Conservation (phyloP, 37 sponge, comb jelly and placozoan species). For the Crambe crambe region DNA sequence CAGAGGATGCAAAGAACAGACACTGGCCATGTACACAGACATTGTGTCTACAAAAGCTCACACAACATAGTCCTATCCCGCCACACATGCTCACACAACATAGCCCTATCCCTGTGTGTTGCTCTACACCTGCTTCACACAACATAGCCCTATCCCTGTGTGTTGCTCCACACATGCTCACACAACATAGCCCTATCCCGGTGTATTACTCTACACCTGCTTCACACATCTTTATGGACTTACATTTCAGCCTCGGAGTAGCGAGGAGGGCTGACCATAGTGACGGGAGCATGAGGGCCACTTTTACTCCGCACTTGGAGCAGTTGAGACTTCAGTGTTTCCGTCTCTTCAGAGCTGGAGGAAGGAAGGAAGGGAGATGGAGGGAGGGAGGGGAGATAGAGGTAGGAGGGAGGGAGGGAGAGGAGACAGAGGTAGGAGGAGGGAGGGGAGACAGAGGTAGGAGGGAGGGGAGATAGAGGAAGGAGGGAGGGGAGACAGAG, state of each 20-base stretch:
- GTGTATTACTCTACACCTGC: no score
- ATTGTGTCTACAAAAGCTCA: no score
- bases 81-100: no score
- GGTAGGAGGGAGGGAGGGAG: background rate
- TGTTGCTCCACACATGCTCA: no score
- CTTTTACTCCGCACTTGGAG: constrained; percentile 27
- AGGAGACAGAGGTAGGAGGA: background rate
- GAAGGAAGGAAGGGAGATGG: background rate
- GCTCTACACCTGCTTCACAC: no score
- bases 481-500: background rate
- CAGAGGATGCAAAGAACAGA: no score
- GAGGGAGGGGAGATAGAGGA: background rate
- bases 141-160: no score
- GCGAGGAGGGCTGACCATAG: constrained; percentile 65
- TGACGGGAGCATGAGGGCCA: constrained; percentile 36
- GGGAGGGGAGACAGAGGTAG: background rate
- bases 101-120: no score
- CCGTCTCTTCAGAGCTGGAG: constrained; percentile 39
- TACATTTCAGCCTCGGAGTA: constrained; percentile 73
- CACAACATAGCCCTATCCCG: no score
- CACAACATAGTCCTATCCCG: no score
- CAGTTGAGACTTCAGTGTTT: constrained; percentile 29
- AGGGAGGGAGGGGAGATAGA: background rate
- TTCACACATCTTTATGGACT: no score
- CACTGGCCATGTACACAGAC: no score